Base-by-base conservation (phyloP, 53 echinoderm and acorn worm species). In the Hippasteria phrygiana region DNA sequence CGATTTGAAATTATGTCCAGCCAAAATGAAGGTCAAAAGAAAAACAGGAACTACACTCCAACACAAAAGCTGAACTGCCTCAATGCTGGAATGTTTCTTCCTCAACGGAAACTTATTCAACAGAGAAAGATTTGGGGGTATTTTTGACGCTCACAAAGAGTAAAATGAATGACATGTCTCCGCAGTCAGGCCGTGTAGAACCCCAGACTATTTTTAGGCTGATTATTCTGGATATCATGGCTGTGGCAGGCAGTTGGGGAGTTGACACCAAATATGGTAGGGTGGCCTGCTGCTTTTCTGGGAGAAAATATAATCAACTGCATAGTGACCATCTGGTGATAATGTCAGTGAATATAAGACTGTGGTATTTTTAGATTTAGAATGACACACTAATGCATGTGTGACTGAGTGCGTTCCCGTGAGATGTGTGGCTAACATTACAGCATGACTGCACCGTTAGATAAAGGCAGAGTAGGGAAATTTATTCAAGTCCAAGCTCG, bases 181-280 rank as follows among this genome's bases (percentile, higher is more conserved):
- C 59, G 59, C 14, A 51, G 20, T 26, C 26, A 59, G 4, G 26
- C 59, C 26, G 26, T 59, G 26, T 26, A 7, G 26, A 26, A 7
- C n/a, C 26, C 26, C 26, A 26, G 54, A 59, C 59, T 26, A 59
- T 59, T 59, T 59, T 17, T 22, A 18, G 59, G 59, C n/a, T 24
- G 24, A 24, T 59, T n/a, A 24, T 59, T 26, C 59, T 59, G n/a
- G 59, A 26, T 59, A 59, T 59, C 8, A 7, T 6, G 22, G 26
- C 17, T 17, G 3, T 3, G 59, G 11, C 12, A 4, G 79, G n/a
- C 79, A 6, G 79, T 56, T 56, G 79, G 55, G 55, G 9, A 13
- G 38, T 37, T 56, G 62, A 37, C 79, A 79, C 79, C 79, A 79
- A 59, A 79, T 79, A 55, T 89, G 89, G 66, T 89, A 41, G 75